Evolutionary conservation across 2,888 invertebrate species (phyloP), one percentile per base, ranked within the genome.

Genomic region (Pandemis cinnamomeana): DNA sequence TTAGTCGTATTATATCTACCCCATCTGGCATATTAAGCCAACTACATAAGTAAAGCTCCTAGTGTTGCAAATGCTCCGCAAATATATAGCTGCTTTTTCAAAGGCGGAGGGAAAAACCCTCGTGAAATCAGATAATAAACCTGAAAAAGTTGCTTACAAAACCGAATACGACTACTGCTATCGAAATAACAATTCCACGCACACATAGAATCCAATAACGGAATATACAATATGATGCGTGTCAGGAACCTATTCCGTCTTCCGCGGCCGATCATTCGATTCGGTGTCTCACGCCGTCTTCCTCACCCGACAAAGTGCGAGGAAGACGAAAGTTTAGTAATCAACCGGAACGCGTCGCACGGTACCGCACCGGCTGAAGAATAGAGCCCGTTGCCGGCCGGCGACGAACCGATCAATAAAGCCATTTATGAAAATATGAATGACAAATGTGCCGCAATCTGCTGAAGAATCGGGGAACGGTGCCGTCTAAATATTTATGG

Each of bases 371-470:
- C 10, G 51, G 63, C 42, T 36, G 63, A 72, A 46, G 72, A 73
- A 58, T 20, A 67, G 55, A 44, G 7, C 2, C 46, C 46, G 42
- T 15, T 7, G 62, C 62, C 62, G 41, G 62, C 63, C 63, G 63
- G 63, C 67, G 67, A 62, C 58, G 55, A 72, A 58, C 58, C 74
- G 74, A 71, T 74, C 74, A 55, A 74, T 74, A 74, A 60, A 48
- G 53, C 74, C 74, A 71, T 74, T 74, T 74, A 74, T 71, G 74
- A 70, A 74, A 74, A 74, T 74, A 74, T 74, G 74, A 71, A 74
- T 74, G 74, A 74, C 71, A 71, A 74, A 74, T 74, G 70, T 74
- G 66, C 74, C 71, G 71, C 71, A 74, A 74, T 74, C 74, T 71
- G 71, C 20, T 67, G 44, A 74, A 71, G 70, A 66, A 74, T 74